Base-by-base conservation (phyloP, 2,888 invertebrate species). In the Digitonthophagus gazella region DNA sequence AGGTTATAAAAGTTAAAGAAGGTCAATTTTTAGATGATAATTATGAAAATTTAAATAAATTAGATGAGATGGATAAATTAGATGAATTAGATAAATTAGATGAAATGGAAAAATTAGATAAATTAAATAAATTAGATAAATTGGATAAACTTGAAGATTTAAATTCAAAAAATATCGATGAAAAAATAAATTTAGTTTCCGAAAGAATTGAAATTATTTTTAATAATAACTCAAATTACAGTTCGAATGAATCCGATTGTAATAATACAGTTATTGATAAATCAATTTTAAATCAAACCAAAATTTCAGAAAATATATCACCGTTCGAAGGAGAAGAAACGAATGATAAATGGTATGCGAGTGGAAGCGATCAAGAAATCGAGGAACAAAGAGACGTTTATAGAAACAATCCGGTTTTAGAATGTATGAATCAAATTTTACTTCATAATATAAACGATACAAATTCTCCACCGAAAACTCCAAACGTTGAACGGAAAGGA, bases 351-450 rank as follows among this genome's bases (percentile, higher is more conserved):
- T 93, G 93, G 93, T 93, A 93, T 81, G 90, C 90, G 11, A 91
- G 90, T 77, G 90, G 90, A 15, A 92, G 92, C 78, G 93, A 92
- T 78, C 90, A 90, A 58, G 93, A 93, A 78, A 88, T 89, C 72
- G 88, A 89, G 68, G 88, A 89, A 71, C 87, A 89, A 16, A 86
- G 87, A 77, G 89, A 89, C 78, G 88, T 90, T 74, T 90, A 91
- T 74, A 88, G 90, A 80, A 92, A 93, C 74, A 94, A 93, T 82
- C 93, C 93, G 0, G 93, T 94, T 4, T 82, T 94, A 65, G 93
- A 94, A 81, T 93, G 93, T 78, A 93, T 94, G 73, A 93, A 93
- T 83, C 93, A 92, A 82, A 94, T 94, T 75, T 83, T 94, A 55
- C 82, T 94, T 22, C 91, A 93, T 75, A 93, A 93, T 79, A 86